These are phyloP conservation scores for Rhabdomys pumilio DNA, from an alignment of 2,797 vertebrate genomes.

Conservation along the genomic window DNA sequence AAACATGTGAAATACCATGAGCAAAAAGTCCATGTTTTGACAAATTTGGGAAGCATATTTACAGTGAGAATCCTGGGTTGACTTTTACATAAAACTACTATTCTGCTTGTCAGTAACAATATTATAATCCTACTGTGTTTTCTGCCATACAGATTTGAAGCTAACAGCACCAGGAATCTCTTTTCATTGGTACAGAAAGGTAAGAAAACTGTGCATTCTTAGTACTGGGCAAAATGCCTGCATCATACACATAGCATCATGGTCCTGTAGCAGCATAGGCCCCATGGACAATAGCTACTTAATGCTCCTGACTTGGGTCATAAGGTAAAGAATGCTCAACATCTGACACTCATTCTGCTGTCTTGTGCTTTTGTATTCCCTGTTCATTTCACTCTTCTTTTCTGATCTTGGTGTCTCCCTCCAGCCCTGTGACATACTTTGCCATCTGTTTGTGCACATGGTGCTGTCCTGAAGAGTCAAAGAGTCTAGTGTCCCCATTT, in stretches of 20 bases:
- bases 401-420: slow-evolving; percentile 73
- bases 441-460: slow-evolving; percentile 88
- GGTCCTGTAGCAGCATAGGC: not conserved
- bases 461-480: slow-evolving; percentile 69
- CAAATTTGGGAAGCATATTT: not conserved
- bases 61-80: not conserved
- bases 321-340: not conserved
- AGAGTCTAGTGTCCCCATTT: slow-evolving; percentile 78
- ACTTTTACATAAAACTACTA: not conserved
- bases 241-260: rapidly evolving
- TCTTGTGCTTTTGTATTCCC: not conserved
- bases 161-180: not conserved
- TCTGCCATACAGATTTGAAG: not conserved
- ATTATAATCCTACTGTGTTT: not conserved
- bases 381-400: slow-evolving; percentile 34
- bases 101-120: not conserved
- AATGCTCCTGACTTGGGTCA: not conserved
- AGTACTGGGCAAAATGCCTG: not conserved
- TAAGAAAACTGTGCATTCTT: not conserved
- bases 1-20: not conserved
- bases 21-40: not conserved
- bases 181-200: not conserved
- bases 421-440: slow-evolving; percentile 75
- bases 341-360: not conserved
- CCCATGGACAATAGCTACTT: not conserved